These are phyloP conservation scores for Burhinus bistriatus DNA, from an alignment of 2,113 vertebrate genomes.

Conservation along the genomic window DNA sequence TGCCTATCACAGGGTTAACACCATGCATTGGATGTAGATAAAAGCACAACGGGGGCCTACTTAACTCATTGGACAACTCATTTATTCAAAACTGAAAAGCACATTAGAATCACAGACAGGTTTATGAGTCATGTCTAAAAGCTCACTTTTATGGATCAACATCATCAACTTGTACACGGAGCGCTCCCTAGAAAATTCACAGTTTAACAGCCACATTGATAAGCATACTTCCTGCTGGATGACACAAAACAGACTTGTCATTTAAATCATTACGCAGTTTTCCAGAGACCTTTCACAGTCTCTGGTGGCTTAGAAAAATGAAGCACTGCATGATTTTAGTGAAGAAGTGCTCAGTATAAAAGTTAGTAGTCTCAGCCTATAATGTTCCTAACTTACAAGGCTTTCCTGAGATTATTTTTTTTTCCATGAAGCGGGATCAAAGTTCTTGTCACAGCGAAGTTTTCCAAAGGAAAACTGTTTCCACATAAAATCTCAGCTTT, in stretches of 20 bases:
- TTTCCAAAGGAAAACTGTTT: not conserved
- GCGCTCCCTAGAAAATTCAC: not conserved
- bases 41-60: not conserved
- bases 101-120: not conserved
- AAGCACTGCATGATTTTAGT: not conserved
- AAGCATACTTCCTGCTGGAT: slow-evolving; percentile 26
- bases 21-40: not conserved
- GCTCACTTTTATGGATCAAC: not conserved
- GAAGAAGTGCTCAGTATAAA: not conserved
- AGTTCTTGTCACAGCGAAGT: not conserved
- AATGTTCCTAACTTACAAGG: not conserved
- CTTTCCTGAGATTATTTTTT: not conserved
- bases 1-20: not conserved
- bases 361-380: not conserved
- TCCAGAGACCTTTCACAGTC: not conserved
- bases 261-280: not conserved
- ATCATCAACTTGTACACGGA: not conserved
- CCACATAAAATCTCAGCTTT: not conserved
- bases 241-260: slow-evolving; percentile 1
- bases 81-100: not conserved
- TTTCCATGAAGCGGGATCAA: not conserved
- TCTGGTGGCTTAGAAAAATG: not conserved
- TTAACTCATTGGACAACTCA: not conserved
- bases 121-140: slow-evolving; percentile 20
- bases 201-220: slow-evolving; percentile 3